Evolutionary conservation across 1,140 invertebrate genomes (phyloP), one percentile per base, ranked within the genome.

Genomic region (Meloidogyne floridensis): DNA sequence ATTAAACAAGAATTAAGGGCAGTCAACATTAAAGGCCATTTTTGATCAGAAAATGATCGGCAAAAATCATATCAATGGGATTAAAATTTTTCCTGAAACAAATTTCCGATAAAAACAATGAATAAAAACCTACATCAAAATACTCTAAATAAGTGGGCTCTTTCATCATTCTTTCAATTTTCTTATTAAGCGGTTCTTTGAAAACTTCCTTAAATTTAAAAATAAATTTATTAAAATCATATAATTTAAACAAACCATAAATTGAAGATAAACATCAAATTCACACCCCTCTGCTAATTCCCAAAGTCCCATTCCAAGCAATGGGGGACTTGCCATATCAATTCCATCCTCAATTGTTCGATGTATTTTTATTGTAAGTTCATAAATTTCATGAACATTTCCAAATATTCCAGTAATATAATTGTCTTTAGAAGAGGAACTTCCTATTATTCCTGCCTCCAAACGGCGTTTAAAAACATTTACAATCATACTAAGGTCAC

Each of bases 271-370:
- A 18, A 78, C 81, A 70, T 90, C 88, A 71, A 90, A 86, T 70
- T 86, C 83, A 71, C 83, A 85, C 85, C 93, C 93, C 92, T 99
- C 97, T 0, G 96, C 95, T 71, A 98, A 91, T 91, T 99, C 97
- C 92, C 97, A 95, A 91, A 98, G 97, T 90, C 96, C 98, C 85
- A 94, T 94, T 1, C 96, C 97, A 80, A 98, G 94, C 82, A 94
- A 94, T 0, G 95, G 95, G 18, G 94, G 93, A 88, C 97, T 95
- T 72, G 95, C 94, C 92, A 98, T 95, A 91, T 99, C 97, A 86
- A 98, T 93, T 54, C 96, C 96, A 89, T 99, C 97, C 90, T 99
- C 97, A n/a, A 98, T 92, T 86, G 94, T 95, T 72, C 95, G 94
- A 3, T 97, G 92, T 80, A 99, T 92, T n/a, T 95, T 97, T 3